Conservation (phyloP, 2,888 invertebrate genomes). For the Cyrtodaria siliqua region DNA sequence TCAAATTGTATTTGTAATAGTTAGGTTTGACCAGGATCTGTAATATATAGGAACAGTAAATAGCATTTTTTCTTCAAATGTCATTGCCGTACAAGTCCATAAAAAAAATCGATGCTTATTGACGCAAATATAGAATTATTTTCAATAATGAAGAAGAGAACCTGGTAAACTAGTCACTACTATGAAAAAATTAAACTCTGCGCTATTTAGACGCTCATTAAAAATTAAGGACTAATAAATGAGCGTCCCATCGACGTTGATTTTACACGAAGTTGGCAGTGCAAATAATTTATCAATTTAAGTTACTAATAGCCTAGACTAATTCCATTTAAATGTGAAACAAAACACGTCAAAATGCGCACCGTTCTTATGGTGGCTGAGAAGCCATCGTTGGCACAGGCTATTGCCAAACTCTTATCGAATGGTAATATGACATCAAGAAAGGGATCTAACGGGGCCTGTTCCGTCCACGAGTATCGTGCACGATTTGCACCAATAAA, state of each 20-base stretch:
- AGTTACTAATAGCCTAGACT: no score
- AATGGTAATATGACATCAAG: constrained; percentile 92
- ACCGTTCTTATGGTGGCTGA: constrained; percentile 97
- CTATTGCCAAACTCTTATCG: constrained; percentile 96
- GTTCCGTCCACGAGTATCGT: constrained; percentile 97
- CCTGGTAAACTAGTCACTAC: no score
- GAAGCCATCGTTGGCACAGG: constrained; percentile 98
- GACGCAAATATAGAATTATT: no score
- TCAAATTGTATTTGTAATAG: no score
- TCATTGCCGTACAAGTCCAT: no score
- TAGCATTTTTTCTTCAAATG: no score
- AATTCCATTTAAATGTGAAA: no score
- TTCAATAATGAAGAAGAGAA: no score
- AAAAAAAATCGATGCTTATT: no score
- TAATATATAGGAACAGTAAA: no score
- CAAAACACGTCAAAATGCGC: constrained; percentile 76
- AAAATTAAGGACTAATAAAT: constrained; percentile 1
- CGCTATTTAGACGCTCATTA: constrained; percentile 11
- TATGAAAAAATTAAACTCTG: neutral
- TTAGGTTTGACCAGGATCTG: no score
- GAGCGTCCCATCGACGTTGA: constrained; percentile 1
- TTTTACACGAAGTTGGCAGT: neutral
- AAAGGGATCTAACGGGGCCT: constrained; percentile 96
- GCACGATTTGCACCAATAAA: constrained; percentile 81
- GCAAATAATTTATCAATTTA: no score